A percentile compares a stretch with the other conserved stretches of the same genome.
These are phyloP conservation scores for Acleris sparsana DNA, from an alignment of 2,888 invertebrate genomes.

Conservation along the genomic window DNA sequence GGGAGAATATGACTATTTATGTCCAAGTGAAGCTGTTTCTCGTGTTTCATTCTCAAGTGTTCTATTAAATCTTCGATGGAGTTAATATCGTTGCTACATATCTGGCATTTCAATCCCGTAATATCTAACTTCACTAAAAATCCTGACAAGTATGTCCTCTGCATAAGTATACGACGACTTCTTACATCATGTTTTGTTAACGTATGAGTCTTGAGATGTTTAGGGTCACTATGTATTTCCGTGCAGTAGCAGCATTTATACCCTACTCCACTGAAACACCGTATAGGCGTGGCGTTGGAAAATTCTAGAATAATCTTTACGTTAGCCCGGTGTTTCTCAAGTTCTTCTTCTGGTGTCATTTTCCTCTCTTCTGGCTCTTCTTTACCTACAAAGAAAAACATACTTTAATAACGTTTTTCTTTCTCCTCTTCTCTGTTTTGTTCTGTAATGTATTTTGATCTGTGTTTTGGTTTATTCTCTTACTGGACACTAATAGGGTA, in stretches of 20 bases:
- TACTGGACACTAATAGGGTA: too few relatives aligned
- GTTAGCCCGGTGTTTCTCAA: constrained; percentile 27
- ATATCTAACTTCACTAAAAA: constrained; percentile 31
- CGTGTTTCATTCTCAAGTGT: constrained; percentile 33
- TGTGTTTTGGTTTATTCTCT: too few relatives aligned
- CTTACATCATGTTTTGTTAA: constrained; percentile 46
- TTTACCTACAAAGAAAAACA: constrained; percentile 30
- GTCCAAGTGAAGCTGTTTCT: constrained; percentile 52
- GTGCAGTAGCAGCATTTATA: constrained; percentile 54
- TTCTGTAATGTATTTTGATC: not conserved
- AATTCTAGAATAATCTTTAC: constrained; percentile 25
- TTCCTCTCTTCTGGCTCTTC: constrained; percentile 16
- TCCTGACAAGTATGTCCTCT: constrained; percentile 11
- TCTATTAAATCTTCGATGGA: constrained; percentile 8
- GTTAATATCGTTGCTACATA: constrained; percentile 3
- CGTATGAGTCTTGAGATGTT: constrained; percentile 30
- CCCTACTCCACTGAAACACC: constrained; percentile 23
- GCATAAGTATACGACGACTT: constrained; percentile 15
- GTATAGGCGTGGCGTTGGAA: constrained; percentile 30
- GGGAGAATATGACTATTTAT: constrained; percentile 45
- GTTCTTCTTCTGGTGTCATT: constrained; percentile 21
- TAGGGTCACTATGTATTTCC: constrained; percentile 47
- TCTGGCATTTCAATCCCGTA: constrained; percentile 17
- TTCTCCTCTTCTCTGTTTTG: constrained; percentile 1
- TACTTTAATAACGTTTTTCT: constrained; percentile 25